A percentile compares a stretch with the other conserved stretches of the same genome.
These are phyloP conservation scores for Phalloptychus januarius DNA, from an alignment of 2,797 vertebrate genomes.

Conservation along the genomic window DNA sequence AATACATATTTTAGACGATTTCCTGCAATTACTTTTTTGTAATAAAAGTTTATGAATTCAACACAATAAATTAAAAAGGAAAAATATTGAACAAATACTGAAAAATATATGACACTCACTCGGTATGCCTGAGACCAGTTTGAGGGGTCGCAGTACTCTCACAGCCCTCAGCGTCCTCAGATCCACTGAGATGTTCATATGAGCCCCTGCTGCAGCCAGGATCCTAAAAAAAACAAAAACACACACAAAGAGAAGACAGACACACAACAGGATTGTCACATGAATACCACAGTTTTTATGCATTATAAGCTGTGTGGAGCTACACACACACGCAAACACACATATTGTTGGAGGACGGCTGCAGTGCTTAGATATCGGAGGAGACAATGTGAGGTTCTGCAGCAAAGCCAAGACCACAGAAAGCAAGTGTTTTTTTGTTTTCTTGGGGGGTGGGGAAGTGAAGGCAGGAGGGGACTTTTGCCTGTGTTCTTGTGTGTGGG, in stretches of 20 bases:
- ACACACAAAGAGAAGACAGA: conserved; percentile 32
- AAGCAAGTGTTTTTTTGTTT: conserved; percentile 46
- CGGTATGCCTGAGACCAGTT: conserved; percentile 98
- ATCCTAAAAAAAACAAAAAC: conserved; percentile 80
- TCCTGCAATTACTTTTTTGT: neutral
- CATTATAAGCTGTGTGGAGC: conserved; percentile 16
- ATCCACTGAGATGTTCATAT: conserved; percentile 97
- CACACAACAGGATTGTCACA: conserved; percentile 24
- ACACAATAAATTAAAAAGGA: neutral
- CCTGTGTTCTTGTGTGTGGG: conserved; percentile 65
- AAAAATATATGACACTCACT: conserved; percentile 82
- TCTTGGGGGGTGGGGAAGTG: neutral
- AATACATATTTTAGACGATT: no score
- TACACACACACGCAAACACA: conserved; percentile 10
- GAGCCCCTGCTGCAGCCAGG: conserved; percentile 92
- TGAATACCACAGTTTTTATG: conserved; percentile 29
- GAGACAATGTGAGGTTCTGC: conserved; percentile 47
- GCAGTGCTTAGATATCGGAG: conserved; percentile 48
- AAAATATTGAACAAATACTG: neutral
- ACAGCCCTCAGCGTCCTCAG: conserved; percentile 95
- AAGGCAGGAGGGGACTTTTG: conserved; percentile 40
- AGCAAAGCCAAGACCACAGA: conserved; percentile 33
- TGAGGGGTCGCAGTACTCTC: conserved; percentile 93
- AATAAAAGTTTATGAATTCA: neutral
- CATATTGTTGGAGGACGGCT: conserved; percentile 31